Evolutionary conservation across 2,888 invertebrate genomes (phyloP), one percentile per base, ranked within the genome.

Genomic region (Calameuta pallipes): DNA sequence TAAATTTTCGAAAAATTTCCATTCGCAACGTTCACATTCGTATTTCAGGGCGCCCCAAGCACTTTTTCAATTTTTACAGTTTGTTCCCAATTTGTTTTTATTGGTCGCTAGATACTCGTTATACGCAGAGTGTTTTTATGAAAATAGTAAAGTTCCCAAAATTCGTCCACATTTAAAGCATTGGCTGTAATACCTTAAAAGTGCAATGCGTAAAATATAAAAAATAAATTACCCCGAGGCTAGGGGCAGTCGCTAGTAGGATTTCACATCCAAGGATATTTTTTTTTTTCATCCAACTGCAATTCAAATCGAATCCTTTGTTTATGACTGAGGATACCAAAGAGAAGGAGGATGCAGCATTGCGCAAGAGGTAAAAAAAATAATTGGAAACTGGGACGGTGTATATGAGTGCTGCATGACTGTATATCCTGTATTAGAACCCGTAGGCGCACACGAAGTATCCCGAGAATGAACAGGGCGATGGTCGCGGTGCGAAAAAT

Each of bases 221-320:
- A 9, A 56, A 56, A 56, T 23, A 56, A 9, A 56, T 56, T 56
- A 56, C 23, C 1, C 6, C 23, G 56, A 56, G 23, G 23, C 56
- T 15, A 56, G 23, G 56, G 23, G 6, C 56, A 56, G 56, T 56
- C 1, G 23, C 23, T 23, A 23, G 56, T 9, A 23, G 23, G 56
- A 56, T 56, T 56, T 56, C 9, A 9, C 9, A 9, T 56, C 23
- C 23, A 74, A 41, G 35, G 56, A 30, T 23, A 75, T 76, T 33
- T 71, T 76, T 41, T 31, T 33, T 71, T 80, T n/a, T 36, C 11
- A 56, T 33, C 70, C 76, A 33, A 56, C 78, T 76, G 77, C 35
- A 76, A 79, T 82, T 78, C 73, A 78, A 76, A 82, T 79, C 77
- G 79, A 75, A 69, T 73, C 41, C 75, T 71, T 69, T 36, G 74